Evolutionary conservation across 2,888 invertebrate species (phyloP), one percentile per base, ranked within the genome.

Genomic region (Lasioglossum morio): DNA sequence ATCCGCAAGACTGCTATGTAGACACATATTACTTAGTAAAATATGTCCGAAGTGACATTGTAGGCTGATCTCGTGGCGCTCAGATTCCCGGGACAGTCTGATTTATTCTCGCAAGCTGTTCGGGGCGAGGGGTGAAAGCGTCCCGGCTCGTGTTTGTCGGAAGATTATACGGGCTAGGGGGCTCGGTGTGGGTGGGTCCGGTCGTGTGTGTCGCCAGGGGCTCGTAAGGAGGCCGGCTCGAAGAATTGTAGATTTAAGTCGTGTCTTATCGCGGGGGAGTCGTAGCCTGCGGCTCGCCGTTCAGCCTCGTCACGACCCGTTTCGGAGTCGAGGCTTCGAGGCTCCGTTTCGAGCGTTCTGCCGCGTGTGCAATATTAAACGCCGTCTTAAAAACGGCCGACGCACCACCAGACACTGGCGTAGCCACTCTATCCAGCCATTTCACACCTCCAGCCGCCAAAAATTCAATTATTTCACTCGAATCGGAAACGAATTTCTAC

Each of bases 231-330:
- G 87, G 83, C 72, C 86, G 86, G 77, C 75, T 83, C 79, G 87
- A 91, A 89, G 91, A 91, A 92, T 92, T 92, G 91, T 93, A 89
- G 92, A 93, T 94, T 93, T 92, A 89, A 93, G 92, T 92, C 93
- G 93, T 94, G 93, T 93, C 93, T 93, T 93, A 94, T 93, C 93
- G 89, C 93, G 90, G 79, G 91, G 90, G 90, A 91, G 91, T 91
- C 85, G 85, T 93, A 91, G 92, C 93, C 92, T 87, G 85, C 84
- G 85, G 91, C 89, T 85, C 77, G 60, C 79, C 81, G 84, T 82
- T 77, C 69, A 83, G 77, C 83, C 81, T 85, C 85, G 80, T 86
- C 85, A 78, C 90, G 85, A 86, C 88, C 84, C 87, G 82, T 78
- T 84, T 81, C 82, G 81, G 79, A 77, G 78, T 40, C 72, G 66